phyloP scores from a whole-genome alignment of 2,113 vertebrate genomes.

The Ardeotis arabs region DNA sequence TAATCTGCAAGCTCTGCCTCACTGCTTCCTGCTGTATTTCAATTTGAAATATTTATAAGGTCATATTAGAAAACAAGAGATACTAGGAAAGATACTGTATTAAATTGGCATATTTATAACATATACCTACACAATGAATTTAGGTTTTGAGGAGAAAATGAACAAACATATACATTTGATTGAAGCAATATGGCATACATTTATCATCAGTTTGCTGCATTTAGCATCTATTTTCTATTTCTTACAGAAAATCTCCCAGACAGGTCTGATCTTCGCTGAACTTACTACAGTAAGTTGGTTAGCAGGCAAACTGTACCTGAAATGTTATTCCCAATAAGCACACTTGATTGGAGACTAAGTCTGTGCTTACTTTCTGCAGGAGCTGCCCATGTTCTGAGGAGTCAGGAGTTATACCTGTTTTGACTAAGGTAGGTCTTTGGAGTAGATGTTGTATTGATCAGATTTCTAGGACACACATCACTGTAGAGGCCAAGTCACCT shows the following conservation, averaged over 20 bases:
- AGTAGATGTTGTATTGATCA: conserved; percentile 52
- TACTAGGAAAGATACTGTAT: neutral
- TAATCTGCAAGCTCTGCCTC: neutral
- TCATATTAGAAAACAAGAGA: neutral
- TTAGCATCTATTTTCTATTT: neutral
- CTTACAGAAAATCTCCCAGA: neutral
- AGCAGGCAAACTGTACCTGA: neutral
- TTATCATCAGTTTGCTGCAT: neutral
- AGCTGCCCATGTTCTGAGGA: neutral
- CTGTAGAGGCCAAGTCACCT: conserved; percentile 35
- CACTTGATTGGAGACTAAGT: neutral
- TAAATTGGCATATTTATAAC: neutral
- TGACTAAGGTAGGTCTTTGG: neutral
- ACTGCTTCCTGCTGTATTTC: neutral
- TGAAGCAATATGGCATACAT: neutral
- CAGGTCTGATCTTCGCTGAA: neutral
- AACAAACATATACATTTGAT: neutral
- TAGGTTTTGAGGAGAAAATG: neutral
- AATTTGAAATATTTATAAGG: neutral
- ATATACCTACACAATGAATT: neutral
- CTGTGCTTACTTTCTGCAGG: neutral
- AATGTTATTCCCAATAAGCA: conserved; percentile 10
- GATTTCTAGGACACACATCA: conserved; percentile 36
- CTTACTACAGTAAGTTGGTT: neutral
- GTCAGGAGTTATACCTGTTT: neutral